phyloP scores from a whole-genome alignment of 2,888 invertebrate genomes.

The Morpho deidamia region DNA sequence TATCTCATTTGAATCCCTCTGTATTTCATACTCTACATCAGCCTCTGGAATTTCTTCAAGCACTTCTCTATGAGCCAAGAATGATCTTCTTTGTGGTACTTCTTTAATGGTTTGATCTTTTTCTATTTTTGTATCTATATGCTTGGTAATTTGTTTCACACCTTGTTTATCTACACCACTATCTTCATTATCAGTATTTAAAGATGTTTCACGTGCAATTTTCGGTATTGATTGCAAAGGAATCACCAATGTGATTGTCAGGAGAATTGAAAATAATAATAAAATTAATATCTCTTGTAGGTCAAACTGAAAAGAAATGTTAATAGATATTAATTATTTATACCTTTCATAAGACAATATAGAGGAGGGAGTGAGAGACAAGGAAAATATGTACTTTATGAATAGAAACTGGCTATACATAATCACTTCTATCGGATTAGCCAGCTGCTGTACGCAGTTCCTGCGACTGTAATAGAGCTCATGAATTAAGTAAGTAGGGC shows the following conservation, averaged over 20 bases:
- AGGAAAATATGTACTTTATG: too few species aligned
- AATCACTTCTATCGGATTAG: too few species aligned
- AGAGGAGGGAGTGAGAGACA: too few species aligned
- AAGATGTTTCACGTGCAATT: constrained; percentile 36
- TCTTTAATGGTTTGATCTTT: constrained; percentile 36
- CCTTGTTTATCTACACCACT: constrained; percentile 24
- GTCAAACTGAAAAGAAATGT: constrained; percentile 27
- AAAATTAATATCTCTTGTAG: constrained; percentile 74
- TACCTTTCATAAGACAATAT: too few species aligned
- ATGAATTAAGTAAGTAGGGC: too few species aligned
- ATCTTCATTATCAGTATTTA: constrained; percentile 16
- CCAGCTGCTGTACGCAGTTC: too few species aligned
- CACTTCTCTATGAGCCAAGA: constrained; percentile 64
- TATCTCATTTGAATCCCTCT: constrained; percentile 51
- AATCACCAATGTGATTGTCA: constrained; percentile 81
- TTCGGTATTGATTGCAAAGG: constrained; percentile 79
- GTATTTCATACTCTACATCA: constrained; percentile 62
- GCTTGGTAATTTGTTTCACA: constrained; percentile 19
- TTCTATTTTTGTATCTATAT: constrained; percentile 31
- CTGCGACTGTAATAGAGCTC: too few species aligned
- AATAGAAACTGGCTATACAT: too few species aligned
- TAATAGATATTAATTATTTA: background rate
- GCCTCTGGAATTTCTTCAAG: constrained; percentile 68
- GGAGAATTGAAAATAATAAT: constrained; percentile 65
- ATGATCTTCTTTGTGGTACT: constrained; percentile 39